Evolutionary conservation across 23 tunicate genomes (phyloP).

Genomic region (Aplidium turbinatum): DNA sequence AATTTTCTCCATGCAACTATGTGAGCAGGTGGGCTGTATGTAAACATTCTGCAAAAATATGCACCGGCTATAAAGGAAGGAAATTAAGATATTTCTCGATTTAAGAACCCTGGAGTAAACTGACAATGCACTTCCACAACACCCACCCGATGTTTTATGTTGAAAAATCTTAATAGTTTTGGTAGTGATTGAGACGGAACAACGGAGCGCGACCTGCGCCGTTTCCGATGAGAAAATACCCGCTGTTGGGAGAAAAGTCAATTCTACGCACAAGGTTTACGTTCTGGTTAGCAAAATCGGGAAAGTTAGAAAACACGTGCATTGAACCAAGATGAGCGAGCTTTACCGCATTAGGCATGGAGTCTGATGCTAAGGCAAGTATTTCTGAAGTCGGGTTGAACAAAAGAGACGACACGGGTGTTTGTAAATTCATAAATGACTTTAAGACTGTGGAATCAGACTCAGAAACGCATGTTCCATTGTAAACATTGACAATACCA

Average conservation of each 20-base stretch:
- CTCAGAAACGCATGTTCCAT: slow-evolving; percentile 20
- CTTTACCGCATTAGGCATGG: slow-evolving; percentile 48
- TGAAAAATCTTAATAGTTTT: slow-evolving; percentile 35
- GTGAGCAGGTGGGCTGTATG: no score
- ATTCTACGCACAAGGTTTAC: slow-evolving; percentile 19
- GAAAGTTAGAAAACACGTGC: slow-evolving; percentile 73
- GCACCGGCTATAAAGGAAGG: no score
- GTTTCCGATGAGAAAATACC: slow-evolving; percentile 72
- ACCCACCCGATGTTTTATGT: no score
- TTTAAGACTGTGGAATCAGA: slow-evolving; percentile 43
- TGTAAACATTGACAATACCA: slow-evolving; percentile 84
- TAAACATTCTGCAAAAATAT: no score
- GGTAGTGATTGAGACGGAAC: slow-evolving; percentile 72
- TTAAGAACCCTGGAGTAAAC: no score
- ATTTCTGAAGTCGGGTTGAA: slow-evolving; percentile 87
- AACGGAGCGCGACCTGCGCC: slow-evolving; percentile 59
- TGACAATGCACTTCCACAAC: no score
- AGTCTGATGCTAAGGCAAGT: slow-evolving; percentile 71
- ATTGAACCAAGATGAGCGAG: slow-evolving; percentile 57
- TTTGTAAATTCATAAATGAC: slow-evolving; percentile 65
- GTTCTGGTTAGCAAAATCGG: slow-evolving; percentile 29
- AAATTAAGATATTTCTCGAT: no score
- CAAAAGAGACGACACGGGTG: slow-evolving; percentile 47
- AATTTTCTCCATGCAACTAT: no score
- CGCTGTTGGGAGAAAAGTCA: slow-evolving; percentile 88